Conservation (phyloP, 2,113 vertebrate genomes). For the Martes martes region DNA sequence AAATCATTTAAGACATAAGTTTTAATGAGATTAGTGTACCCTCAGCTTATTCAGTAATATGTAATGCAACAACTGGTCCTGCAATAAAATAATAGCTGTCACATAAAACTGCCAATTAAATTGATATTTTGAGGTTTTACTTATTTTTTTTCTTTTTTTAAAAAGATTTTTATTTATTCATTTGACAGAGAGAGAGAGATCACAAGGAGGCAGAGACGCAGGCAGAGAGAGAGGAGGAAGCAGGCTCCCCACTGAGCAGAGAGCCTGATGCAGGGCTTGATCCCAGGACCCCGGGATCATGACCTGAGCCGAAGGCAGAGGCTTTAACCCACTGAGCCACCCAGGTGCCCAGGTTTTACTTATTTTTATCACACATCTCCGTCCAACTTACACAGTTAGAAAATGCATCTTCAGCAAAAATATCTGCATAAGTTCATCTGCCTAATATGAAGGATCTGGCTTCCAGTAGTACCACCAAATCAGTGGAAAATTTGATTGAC, state of each 20-base stretch:
- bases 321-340: too few species aligned
- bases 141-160: not conserved
- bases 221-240: too few species aligned
- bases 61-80: not conserved
- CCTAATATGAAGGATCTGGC: not conserved
- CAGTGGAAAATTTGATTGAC: not conserved
- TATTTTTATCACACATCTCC: slow-evolving; percentile 17
- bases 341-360: not conserved
- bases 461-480: not conserved
- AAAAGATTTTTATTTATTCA: too few species aligned
- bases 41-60: not conserved
- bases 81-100: slow-evolving; percentile 27
- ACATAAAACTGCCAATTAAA: slow-evolving; percentile 45
- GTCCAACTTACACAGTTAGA: not conserved
- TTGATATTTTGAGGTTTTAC: slow-evolving; percentile 18
- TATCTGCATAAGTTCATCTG: not conserved
- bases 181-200: too few species aligned
- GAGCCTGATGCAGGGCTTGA: too few species aligned
- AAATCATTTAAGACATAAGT: slow-evolving; percentile 45
- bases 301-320: too few species aligned
- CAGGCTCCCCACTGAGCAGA: too few species aligned
- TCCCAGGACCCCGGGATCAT: too few species aligned
- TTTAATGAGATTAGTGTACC: slow-evolving; percentile 25
- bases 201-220: too few species aligned
- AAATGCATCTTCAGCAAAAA: not conserved